Conservation (phyloP, 2,888 invertebrate genomes). For the Dynastes hyllus region DNA sequence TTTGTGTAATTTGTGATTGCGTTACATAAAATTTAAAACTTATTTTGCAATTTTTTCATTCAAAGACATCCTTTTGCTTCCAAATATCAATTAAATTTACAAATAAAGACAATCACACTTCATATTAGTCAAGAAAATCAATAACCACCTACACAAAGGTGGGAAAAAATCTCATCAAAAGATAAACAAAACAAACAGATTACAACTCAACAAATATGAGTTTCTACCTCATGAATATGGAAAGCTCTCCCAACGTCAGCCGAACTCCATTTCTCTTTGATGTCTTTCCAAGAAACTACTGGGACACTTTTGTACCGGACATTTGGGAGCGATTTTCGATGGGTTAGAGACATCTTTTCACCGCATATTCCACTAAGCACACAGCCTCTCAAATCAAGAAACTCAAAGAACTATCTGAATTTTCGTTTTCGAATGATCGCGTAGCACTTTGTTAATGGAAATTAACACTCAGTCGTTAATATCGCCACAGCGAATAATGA, state of each 20-base stretch:
- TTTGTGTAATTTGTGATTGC: too few relatives aligned
- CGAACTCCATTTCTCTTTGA: conserved; percentile 60
- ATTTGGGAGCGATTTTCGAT: conserved; percentile 48
- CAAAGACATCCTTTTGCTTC: too few relatives aligned
- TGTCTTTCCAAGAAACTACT: conserved; percentile 61
- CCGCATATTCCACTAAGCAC: neutral
- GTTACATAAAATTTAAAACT: too few relatives aligned
- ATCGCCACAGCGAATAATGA: neutral
- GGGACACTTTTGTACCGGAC: conserved; percentile 62
- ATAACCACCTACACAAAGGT: neutral
- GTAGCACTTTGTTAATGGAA: neutral
- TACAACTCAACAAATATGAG: too few relatives aligned
- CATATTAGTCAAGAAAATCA: neutral
- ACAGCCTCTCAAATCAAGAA: neutral
- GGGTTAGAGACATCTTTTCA: conserved; percentile 44
- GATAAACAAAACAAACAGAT: neutral
- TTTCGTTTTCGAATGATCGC: too few relatives aligned
- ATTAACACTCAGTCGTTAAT: conserved; percentile 13
- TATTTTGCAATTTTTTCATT: too few relatives aligned
- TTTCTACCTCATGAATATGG: conserved; percentile 1
- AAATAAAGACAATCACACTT: neutral
- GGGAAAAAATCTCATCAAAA: neutral
- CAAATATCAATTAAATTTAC: neutral
- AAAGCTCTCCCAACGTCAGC: conserved; percentile 43
- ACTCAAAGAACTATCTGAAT: too few relatives aligned